Evolutionary conservation across 2,888 invertebrate species (phyloP), one percentile per base, ranked within the genome.

Genomic region (Synanthedon myopaeformis): DNA sequence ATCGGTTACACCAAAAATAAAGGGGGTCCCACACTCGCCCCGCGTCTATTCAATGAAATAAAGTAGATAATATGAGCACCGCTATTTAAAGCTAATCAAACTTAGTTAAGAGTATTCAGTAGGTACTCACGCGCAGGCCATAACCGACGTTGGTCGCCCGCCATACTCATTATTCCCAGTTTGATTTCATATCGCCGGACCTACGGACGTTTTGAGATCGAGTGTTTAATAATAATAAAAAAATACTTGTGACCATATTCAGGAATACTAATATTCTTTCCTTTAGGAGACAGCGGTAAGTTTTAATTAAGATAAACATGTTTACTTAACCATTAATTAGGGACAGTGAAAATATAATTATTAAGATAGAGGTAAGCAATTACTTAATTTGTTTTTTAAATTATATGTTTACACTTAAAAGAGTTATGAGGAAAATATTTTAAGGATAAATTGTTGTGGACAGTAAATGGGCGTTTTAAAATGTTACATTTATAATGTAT

Each of bases 41-140:
- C 73, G 70, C 78, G 73, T 74, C 74, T 73, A 72, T 75, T 84
- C 83, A 88, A 89, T 89, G 77, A 76, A 88, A 83, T 89, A 88
- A 35, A 88, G 86, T 88, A 89, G 88, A 88, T 89, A 87, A 87
- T 84, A 75, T 83, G 82, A 78, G 82, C 80, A 80, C 77, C 77
- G 79, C 90, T 90, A 90, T 90, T 90, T 90, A 89, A 90, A 89
- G 87, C 86, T 90, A 90, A 90, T 90, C 90, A 90, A 89, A 84
- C 76, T 80, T 85, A 76, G 88, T 89, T 89, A 89, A 86, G 82
- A 85, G 79, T 82, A 90, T 90, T 90, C 88, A 71, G 78, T 71
- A 23, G 23, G 23, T 23, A 74, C 67, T 65, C 73, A 72, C 79
- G 82, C 85, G 81, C 82, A 66, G 74, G 79, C 76, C 81, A 63